Conservation (phyloP, 1,140 invertebrate genomes). For the Aphidius gifuensis region DNA sequence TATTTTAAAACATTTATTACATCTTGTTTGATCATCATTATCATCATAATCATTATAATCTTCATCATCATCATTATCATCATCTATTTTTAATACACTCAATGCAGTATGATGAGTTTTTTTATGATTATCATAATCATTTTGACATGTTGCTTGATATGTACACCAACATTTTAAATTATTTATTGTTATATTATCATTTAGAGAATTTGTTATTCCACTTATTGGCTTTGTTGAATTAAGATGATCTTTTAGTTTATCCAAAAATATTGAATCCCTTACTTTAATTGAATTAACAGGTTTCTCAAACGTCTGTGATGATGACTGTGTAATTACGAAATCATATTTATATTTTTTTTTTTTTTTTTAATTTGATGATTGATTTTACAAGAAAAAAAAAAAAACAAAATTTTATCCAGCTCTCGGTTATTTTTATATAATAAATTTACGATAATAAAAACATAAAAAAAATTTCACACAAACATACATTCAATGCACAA, state of each 20-base stretch:
- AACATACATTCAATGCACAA: no score
- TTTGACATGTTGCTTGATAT: constrained; percentile 44
- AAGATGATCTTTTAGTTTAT: constrained; percentile 74
- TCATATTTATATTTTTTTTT: no score
- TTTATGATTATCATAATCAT: constrained; percentile 46
- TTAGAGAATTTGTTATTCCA: constrained; percentile 38
- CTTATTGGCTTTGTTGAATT: constrained; percentile 51
- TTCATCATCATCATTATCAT: constrained; percentile 49
- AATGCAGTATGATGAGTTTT: constrained; percentile 49
- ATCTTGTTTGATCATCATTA: no score
- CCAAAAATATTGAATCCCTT: constrained; percentile 77
- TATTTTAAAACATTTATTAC: no score
- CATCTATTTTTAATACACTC: constrained; percentile 40
- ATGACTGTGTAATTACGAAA: no score
- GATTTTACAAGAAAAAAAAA: no score
- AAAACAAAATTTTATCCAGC: no score
- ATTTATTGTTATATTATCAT: constrained; percentile 32
- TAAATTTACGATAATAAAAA: no score
- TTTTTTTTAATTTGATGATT: no score
- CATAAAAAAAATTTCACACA: no score
- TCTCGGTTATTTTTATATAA: no score
- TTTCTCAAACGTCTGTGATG: constrained; percentile 35
- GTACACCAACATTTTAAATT: constrained; percentile 54
- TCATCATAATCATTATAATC: no score
- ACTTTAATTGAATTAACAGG: constrained; percentile 56